Percentiles rank a stretch among this genome's conserved stretches.
These are phyloP conservation scores for Oophaga pumilio DNA, from an alignment of 2,113 vertebrate species.

Conservation along the genomic window DNA sequence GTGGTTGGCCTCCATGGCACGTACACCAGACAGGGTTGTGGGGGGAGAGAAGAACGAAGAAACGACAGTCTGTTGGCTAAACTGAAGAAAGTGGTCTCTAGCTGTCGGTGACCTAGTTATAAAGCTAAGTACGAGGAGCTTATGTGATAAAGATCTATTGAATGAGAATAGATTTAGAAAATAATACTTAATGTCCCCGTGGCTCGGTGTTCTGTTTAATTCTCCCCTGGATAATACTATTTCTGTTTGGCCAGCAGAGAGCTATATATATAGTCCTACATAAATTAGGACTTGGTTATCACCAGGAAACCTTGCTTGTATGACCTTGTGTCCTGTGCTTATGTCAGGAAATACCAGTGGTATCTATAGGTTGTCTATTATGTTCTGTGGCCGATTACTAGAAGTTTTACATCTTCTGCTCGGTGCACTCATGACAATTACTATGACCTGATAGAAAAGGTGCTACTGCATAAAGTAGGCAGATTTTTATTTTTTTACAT, in stretches of 20 bases:
- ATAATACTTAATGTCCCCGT: neutral
- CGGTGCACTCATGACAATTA: too few relatives aligned
- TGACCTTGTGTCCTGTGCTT: neutral
- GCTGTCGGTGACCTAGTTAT: conserved; percentile 8
- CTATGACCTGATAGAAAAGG: too few relatives aligned
- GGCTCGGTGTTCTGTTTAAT: neutral
- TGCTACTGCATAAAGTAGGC: neutral
- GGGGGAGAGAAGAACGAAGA: neutral
- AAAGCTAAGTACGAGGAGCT: neutral
- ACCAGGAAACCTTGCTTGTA: neutral
- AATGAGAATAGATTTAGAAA: neutral
- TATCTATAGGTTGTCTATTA: neutral
- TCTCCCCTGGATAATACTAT: neutral
- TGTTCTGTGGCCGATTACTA: neutral
- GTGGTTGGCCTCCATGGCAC: too few relatives aligned
- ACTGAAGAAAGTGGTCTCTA: neutral
- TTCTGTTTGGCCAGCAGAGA: neutral
- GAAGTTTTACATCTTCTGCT: neutral
- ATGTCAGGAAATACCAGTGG: neutral
- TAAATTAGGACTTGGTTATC: neutral
- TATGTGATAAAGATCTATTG: neutral
- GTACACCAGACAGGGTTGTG: neutral
- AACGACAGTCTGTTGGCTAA: neutral
- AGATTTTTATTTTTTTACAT: too few relatives aligned
- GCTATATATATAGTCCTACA: neutral